phyloP scores from a whole-genome alignment of 2,888 invertebrate genomes.

The Synergus japonicus region DNA sequence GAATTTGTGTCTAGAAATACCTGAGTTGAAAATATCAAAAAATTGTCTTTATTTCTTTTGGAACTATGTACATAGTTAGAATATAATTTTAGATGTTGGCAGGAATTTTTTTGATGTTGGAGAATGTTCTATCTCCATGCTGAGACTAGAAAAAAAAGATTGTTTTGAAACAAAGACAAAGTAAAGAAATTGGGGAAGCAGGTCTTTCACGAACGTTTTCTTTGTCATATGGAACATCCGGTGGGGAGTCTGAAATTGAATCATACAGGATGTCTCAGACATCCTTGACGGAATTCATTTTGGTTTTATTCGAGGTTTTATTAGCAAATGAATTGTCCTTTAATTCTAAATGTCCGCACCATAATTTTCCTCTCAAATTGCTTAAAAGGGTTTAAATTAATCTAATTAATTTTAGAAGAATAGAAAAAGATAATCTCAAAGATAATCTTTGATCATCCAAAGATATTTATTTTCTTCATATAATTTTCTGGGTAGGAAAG shows the following conservation, averaged over 20 bases:
- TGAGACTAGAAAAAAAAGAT: no score
- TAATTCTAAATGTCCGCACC: not conserved
- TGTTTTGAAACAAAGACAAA: not conserved
- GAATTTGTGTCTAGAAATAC: no score
- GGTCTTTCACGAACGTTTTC: slow-evolving; percentile 19
- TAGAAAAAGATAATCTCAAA: no score
- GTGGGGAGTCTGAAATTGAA: slow-evolving; percentile 7
- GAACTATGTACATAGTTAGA: no score
- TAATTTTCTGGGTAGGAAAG: not conserved
- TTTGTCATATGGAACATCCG: slow-evolving; percentile 22
- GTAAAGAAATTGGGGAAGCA: slow-evolving; percentile 11
- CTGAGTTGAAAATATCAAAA: no score
- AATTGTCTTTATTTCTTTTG: no score
- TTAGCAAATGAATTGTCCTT: not conserved
- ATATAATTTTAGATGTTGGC: no score
- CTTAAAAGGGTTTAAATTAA: no score
- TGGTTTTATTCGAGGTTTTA: not conserved
- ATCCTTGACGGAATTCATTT: slow-evolving; percentile 1
- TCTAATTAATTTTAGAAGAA: no score
- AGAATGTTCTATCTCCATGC: no score
- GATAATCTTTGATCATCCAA: not conserved
- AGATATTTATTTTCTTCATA: not conserved
- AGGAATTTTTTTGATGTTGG: no score
- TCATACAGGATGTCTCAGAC: slow-evolving; percentile 31
- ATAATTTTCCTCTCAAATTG: not conserved